Evolutionary conservation across 2,888 invertebrate genomes (phyloP).

Genomic region (Eilema depressum): DNA sequence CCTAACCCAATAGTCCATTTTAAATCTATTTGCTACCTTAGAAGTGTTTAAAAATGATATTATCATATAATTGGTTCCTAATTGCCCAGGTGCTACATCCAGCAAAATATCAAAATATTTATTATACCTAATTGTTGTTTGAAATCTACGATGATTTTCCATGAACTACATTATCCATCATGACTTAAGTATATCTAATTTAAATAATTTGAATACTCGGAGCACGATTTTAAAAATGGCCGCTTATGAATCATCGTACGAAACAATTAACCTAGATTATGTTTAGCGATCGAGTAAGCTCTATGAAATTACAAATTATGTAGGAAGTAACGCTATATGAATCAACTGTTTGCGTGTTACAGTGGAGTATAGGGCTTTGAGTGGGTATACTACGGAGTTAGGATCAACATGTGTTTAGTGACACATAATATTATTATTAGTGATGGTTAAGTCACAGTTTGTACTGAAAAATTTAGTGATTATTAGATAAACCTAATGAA

Average conservation of each 20-base stretch:
- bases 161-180: conserved; percentile 17
- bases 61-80: no score
- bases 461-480: no score
- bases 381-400: conserved; percentile 30
- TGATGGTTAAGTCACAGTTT: no score
- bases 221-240: conserved; percentile 48
- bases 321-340: conserved; percentile 73
- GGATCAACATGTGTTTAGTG: neutral
- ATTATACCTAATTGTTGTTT: conserved; percentile 6
- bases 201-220: conserved; percentile 32
- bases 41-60: no score
- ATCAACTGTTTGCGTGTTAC: conserved; percentile 69
- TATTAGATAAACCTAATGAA: no score
- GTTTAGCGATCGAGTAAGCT: conserved; percentile 56
- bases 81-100: neutral
- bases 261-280: conserved; percentile 75
- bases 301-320: conserved; percentile 81
- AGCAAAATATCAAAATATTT: neutral
- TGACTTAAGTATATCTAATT: conserved; percentile 16
- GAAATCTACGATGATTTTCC: conserved; percentile 11
- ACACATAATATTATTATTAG: neutral
- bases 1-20: no score
- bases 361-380: conserved; percentile 19
- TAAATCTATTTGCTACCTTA: no score
- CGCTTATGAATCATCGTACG: conserved; percentile 62